Evolutionary conservation across 30 jellyfish, hydroid and myxozoan genomes (phyloP).

Genomic region (Nemopilema nomurai): DNA sequence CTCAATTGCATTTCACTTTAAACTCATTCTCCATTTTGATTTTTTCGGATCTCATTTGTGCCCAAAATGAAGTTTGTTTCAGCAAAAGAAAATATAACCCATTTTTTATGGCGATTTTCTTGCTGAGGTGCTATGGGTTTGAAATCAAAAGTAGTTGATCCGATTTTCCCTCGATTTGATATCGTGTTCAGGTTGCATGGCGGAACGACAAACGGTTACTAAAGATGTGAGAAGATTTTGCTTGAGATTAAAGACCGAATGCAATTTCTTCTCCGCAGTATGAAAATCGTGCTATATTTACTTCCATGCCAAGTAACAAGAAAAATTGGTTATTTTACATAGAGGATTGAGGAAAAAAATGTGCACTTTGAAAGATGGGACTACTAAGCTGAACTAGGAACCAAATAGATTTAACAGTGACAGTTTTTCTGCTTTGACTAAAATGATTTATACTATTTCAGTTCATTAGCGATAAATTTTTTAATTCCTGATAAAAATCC

Average conservation of each 20-base stretch:
- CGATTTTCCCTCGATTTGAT: too few species aligned
- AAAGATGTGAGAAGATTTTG: neutral
- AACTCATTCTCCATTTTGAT: too few species aligned
- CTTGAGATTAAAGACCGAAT: neutral
- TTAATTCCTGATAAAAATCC: neutral
- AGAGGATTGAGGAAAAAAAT: neutral
- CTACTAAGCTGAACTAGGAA: neutral
- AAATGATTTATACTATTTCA: neutral
- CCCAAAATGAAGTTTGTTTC: neutral
- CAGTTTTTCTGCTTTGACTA: neutral
- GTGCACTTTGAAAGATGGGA: neutral
- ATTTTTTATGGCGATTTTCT: too few species aligned
- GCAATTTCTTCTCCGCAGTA: too few species aligned
- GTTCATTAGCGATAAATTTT: neutral
- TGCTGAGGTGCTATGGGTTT: too few species aligned
- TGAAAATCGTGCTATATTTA: too few species aligned
- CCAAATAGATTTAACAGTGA: neutral
- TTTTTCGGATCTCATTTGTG: neutral
- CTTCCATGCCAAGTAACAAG: too few species aligned
- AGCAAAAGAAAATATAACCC: neutral
- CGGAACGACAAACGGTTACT: slow-evolving; percentile 11
- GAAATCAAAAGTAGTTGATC: too few species aligned
- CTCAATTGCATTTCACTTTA: neutral
- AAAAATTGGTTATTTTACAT: too few species aligned
- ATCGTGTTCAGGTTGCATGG: too few species aligned